Conservation (phyloP, 2,797 vertebrate genomes). For the Parauchenoglanis ngamensis region DNA sequence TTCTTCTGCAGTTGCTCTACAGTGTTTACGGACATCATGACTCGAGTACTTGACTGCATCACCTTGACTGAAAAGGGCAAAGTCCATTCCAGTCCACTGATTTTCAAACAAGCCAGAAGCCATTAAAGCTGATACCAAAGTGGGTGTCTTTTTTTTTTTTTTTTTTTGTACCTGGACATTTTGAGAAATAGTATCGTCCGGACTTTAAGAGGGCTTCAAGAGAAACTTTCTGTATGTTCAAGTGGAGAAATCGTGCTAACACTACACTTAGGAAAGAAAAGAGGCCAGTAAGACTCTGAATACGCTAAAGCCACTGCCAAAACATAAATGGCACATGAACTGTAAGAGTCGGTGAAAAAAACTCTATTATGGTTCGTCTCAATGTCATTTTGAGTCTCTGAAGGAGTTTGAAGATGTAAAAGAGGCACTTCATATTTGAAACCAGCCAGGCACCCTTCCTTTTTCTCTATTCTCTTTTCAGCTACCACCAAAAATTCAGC, state of each 20-base stretch:
- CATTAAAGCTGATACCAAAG: conserved; percentile 79
- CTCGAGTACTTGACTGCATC: conserved; percentile 43
- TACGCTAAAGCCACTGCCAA: conserved; percentile 68
- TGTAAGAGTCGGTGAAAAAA: conserved; percentile 61
- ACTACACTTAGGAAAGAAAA: conserved; percentile 30
- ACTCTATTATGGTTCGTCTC: conserved; percentile 63
- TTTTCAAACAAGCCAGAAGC: conserved; percentile 72
- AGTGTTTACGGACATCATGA: conserved; percentile 44
- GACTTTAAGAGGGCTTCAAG: conserved; percentile 52
- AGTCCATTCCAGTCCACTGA: conserved; percentile 57
- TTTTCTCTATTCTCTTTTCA: conserved; percentile 51
- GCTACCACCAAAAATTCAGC: conserved; percentile 67
- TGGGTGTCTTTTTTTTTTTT: conserved; percentile 62
- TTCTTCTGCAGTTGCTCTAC: conserved; percentile 7
- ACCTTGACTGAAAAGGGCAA: conserved; percentile 60
- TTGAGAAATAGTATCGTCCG: conserved; percentile 45
- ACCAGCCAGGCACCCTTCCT: conserved; percentile 60
- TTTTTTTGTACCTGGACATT: conserved; percentile 39
- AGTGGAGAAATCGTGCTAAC: conserved; percentile 65
- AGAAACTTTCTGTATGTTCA: conserved; percentile 70
- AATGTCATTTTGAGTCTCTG: conserved; percentile 66
- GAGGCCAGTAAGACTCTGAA: conserved; percentile 51
- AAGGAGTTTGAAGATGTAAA: conserved; percentile 58
- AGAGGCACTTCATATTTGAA: conserved; percentile 74
- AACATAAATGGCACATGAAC: conserved; percentile 59